Percentiles rank a stretch among this genome's conserved stretches.
Conservation (phyloP, 2,888 invertebrate species). For the Cataglyphis cursor region DNA sequence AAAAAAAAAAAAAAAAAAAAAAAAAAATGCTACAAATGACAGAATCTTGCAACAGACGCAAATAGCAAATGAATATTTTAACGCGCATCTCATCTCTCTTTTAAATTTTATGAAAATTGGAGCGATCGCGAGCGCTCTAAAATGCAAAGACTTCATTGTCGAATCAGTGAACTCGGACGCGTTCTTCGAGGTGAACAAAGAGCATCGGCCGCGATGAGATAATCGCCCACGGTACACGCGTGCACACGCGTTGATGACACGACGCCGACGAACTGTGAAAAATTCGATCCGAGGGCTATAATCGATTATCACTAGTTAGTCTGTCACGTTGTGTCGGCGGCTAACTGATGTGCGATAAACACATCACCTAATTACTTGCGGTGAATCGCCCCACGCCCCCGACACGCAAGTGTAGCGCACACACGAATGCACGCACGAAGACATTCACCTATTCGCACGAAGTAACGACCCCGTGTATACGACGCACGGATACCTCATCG, state of each 20-base stretch:
- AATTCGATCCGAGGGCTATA: constrained; percentile 78
- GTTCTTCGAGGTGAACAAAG: constrained; percentile 39
- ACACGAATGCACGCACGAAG: constrained; percentile 41
- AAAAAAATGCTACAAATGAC: not conserved
- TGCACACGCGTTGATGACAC: constrained; percentile 30
- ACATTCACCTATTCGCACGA: constrained; percentile 50
- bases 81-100: not conserved
- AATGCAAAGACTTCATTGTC: constrained; percentile 11
- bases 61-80: not conserved
- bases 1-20: no score
- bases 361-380: constrained; percentile 85
- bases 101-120: not conserved
- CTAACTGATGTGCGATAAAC: constrained; percentile 84
- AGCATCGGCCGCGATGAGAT: constrained; percentile 23
- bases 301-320: constrained; percentile 81
- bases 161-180: constrained; percentile 32
- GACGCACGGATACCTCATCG: constrained; percentile 48
- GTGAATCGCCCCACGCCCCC: constrained; percentile 78
- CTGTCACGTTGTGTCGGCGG: constrained; percentile 76
- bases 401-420: constrained; percentile 74
- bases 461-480: constrained; percentile 34
- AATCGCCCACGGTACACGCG: constrained; percentile 18
- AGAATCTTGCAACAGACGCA: not conserved
- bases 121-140: not conserved
- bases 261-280: constrained; percentile 76